These are phyloP conservation scores for Prostheceraeus crozeri DNA, from an alignment of 2,888 invertebrate genomes.

Conservation along the genomic window DNA sequence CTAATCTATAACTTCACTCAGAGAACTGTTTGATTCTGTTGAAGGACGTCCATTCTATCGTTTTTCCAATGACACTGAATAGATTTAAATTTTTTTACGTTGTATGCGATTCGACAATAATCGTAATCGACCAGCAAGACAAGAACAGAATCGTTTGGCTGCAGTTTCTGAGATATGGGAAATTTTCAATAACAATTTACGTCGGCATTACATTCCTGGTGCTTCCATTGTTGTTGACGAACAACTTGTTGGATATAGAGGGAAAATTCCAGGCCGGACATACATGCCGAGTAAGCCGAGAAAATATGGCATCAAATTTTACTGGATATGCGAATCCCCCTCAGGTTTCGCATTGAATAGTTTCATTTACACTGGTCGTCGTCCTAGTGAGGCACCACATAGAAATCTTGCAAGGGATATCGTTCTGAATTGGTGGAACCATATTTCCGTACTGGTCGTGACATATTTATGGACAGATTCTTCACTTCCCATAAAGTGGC, in stretches of 20 bases:
- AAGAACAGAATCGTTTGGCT: too few relatives aligned
- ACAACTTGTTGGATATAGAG: conserved; percentile 5
- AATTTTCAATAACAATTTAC: not conserved
- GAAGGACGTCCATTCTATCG: too few relatives aligned
- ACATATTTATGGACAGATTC: conserved; percentile 15
- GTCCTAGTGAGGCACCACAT: not conserved
- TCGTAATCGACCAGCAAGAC: too few relatives aligned
- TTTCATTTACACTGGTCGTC: conserved; percentile 11
- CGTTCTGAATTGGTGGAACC: too few relatives aligned
- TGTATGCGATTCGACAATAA: too few relatives aligned
- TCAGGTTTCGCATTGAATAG: not conserved
- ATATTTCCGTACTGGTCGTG: conserved; percentile 9
- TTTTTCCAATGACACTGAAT: too few relatives aligned
- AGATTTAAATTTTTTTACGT: too few relatives aligned
- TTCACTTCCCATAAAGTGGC: conserved; percentile 15
- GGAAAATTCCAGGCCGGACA: not conserved
- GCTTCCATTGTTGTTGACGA: not conserved
- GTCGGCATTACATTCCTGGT: conserved; percentile 9
- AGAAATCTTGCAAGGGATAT: not conserved
- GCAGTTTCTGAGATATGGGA: conserved; percentile 3
- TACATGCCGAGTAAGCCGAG: conserved; percentile 8
- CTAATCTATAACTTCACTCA: too few relatives aligned
- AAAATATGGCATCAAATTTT: conserved; percentile 4
- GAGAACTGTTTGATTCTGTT: too few relatives aligned
- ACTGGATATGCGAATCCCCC: not conserved